Percentiles rank a stretch among this genome's conserved stretches.
phyloP scores from a whole-genome alignment of 2,113 vertebrate species.

The Zosterops lateralis region DNA sequence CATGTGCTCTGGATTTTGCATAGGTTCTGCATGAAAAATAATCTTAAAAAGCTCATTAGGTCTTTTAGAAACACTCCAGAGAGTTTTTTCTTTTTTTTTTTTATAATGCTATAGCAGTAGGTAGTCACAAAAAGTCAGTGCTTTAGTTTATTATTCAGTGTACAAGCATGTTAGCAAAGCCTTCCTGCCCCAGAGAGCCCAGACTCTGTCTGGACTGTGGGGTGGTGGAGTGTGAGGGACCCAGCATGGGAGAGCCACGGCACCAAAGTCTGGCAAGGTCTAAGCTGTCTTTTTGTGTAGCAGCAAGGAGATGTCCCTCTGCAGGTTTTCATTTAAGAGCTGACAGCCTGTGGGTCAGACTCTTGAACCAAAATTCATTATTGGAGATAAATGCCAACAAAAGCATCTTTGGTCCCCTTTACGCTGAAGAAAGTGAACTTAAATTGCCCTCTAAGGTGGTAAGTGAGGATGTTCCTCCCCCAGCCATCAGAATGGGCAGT shows the following conservation, averaged over 20 bases:
- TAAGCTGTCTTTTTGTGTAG: neutral
- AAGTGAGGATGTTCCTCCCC: neutral
- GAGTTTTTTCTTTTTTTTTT: neutral
- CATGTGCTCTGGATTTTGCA: neutral
- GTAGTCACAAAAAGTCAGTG: neutral
- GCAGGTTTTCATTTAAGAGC: neutral
- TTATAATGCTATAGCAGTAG: neutral
- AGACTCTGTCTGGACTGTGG: neutral
- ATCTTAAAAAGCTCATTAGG: too few species aligned
- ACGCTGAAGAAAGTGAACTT: neutral
- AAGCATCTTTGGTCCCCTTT: neutral
- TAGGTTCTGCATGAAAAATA: neutral
- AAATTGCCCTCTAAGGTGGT: neutral
- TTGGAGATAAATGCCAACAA: neutral
- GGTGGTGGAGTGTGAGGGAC: neutral
- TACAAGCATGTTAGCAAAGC: neutral
- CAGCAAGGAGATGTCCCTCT: neutral
- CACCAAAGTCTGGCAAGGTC: neutral
- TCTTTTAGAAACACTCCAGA: neutral
- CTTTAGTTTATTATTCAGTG: neutral
- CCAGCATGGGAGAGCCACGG: rapidly evolving
- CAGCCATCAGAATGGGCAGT: neutral
- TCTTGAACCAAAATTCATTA: neutral
- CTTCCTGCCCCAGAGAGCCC: neutral
- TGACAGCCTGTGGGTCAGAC: neutral